Evolutionary conservation across 2,888 invertebrate genomes (phyloP), one percentile per base, ranked within the genome.

Genomic region (Bruchidius siliquastri): DNA sequence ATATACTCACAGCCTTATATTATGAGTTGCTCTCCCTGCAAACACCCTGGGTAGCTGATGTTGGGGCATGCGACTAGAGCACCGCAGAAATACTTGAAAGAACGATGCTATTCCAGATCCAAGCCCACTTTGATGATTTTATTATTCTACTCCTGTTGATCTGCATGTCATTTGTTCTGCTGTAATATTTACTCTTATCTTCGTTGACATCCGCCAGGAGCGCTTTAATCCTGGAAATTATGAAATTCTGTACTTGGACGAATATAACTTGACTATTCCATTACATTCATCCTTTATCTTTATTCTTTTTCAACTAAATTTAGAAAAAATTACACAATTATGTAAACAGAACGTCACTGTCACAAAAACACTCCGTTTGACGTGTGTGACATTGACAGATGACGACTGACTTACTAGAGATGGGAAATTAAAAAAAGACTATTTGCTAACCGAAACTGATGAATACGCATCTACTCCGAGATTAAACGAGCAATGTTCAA

Each of bases 281-380:
- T 49, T 8, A 49, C 49, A 18, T 49, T 49, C 13, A 49, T 49
- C 49, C 18, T 1, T 18, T 49, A 49, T 49, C 49, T 73, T 74
- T 74, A 73, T 74, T 73, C 71, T 74, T 74, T 74, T 76, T 78
- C 73, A 74, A 78, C 78, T 76, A 71, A 77, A 79, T 79, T 80
- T 78, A 79, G 72, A 75, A 80, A 78, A 82, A 82, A 82, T 82
- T 81, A 84, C 80, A 81, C 83, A 85, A 85, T 85, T 86, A 86
- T 85, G 85, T 85, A 85, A 85, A 85, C 85, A 85, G 80, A 85
- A 85, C 84, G 85, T 85, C 84, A 85, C 83, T 85, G 84, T 84
- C 84, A 84, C 79, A 83, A 77, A 80, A 84, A 84, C 84, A 85
- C 49, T 49, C 8, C 8, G 18, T 8, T 13, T 49, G 49, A 49